phyloP scores from a whole-genome alignment of 2,888 invertebrate genomes.

The Rhorus exstirpatorius region DNA sequence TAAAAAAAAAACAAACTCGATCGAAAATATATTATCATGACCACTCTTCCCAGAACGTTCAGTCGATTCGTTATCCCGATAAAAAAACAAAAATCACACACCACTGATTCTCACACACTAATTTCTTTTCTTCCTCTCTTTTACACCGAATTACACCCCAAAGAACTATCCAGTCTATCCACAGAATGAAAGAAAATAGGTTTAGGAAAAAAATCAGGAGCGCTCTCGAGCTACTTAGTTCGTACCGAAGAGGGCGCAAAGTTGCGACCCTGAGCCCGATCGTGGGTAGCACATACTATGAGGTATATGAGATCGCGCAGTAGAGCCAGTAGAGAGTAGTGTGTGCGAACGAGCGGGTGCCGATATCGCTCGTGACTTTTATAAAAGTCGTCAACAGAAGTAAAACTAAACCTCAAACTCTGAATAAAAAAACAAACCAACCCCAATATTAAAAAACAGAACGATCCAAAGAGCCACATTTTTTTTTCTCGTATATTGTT shows the following conservation, averaged over 20 bases:
- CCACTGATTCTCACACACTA: no score
- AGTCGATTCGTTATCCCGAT: no score
- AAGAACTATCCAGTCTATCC: no score
- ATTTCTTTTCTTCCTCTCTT: no score
- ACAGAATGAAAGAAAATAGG: background rate
- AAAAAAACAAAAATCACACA: no score
- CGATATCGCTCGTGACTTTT: slow-evolving; percentile 50
- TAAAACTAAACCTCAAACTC: background rate
- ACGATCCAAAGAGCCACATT: slow-evolving; percentile 2
- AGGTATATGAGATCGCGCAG: slow-evolving; percentile 30
- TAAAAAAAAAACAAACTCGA: background rate
- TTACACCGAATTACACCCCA: background rate
- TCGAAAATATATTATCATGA: no score
- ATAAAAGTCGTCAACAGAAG: slow-evolving; percentile 35
- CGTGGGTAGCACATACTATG: slow-evolving; percentile 19
- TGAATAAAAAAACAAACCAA: slow-evolving; percentile 4
- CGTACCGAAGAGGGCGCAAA: slow-evolving; percentile 69
- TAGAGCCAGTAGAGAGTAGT: slow-evolving; percentile 62
- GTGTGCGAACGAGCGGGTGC: slow-evolving; percentile 55
- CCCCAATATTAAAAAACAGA: background rate
- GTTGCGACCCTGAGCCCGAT: slow-evolving; percentile 72
- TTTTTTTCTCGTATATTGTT: background rate
- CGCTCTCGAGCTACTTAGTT: slow-evolving; percentile 15
- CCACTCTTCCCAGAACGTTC: no score
- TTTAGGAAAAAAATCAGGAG: background rate